A percentile compares a stretch with the other conserved stretches of the same genome.
phyloP scores from a whole-genome alignment of 2,797 vertebrate genomes.

The Sternotherus odoratus region DNA sequence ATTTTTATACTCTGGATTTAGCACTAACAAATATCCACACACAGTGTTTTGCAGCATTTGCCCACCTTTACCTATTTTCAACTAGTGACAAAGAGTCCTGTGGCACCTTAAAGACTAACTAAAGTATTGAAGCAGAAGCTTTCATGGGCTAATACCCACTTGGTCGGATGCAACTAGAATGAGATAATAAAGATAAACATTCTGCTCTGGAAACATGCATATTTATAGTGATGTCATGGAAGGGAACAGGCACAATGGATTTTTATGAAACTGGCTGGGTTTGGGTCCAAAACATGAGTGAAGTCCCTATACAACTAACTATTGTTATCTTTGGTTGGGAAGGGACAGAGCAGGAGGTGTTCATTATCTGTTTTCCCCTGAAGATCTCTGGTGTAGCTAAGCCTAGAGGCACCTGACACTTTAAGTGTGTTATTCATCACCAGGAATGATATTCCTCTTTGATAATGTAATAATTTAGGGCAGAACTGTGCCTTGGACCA shows the following conservation, averaged over 20 bases:
- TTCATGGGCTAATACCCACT: too few relatives aligned
- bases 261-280: neutral
- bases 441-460: neutral
- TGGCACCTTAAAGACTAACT: too few relatives aligned
- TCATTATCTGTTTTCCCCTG: neutral
- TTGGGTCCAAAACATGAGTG: neutral
- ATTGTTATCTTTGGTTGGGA: neutral
- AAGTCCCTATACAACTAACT: neutral
- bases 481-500: neutral
- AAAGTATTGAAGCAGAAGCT: too few relatives aligned
- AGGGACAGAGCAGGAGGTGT: neutral
- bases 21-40: neutral
- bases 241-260: neutral
- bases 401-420: neutral
- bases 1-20: neutral
- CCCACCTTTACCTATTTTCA: neutral
- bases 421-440: neutral
- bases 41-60: neutral
- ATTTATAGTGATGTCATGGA: neutral
- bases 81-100: too few relatives aligned
- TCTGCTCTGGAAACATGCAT: rapidly evolving
- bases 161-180: too few relatives aligned
- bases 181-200: neutral
- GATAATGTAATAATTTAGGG: neutral
- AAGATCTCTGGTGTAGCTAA: neutral